These are phyloP conservation scores for Onychomys leucogaster DNA, from an alignment of 2,797 vertebrate genomes.

Conservation along the genomic window DNA sequence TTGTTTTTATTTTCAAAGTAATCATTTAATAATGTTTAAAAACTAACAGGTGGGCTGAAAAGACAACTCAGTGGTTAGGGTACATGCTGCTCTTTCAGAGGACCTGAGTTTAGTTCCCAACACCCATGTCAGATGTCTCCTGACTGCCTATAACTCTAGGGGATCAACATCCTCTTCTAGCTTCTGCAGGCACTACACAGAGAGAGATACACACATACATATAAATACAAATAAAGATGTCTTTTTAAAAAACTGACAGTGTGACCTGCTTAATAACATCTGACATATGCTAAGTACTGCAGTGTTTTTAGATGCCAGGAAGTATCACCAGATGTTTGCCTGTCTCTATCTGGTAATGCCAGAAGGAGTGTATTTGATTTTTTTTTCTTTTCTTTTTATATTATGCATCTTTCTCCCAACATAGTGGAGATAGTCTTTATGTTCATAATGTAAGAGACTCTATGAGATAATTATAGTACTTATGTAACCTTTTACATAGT, in stretches of 20 bases:
- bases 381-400: slow-evolving; percentile 45
- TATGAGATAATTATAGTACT: not conserved
- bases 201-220: not conserved
- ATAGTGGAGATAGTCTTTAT: slow-evolving; percentile 20
- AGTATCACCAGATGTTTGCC: not conserved
- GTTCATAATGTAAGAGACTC: not conserved
- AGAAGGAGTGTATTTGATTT: slow-evolving; percentile 9
- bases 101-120: not conserved
- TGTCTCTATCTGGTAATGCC: slow-evolving; percentile 6
- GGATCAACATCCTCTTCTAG: not conserved
- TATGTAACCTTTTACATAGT: not conserved
- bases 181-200: not conserved
- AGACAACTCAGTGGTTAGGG: not conserved
- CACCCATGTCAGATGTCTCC: not conserved
- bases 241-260: slow-evolving; percentile 34
- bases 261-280: slow-evolving; percentile 28
- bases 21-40: slow-evolving; percentile 51
- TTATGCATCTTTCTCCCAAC: slow-evolving; percentile 13
- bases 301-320: not conserved
- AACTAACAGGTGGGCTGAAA: not conserved
- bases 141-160: not conserved
- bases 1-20: slow-evolving; percentile 16
- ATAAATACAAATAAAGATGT: not conserved
- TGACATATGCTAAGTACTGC: not conserved
- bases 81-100: not conserved